A percentile compares a stretch with the other conserved stretches of the same genome.
Evolutionary conservation across 2,888 invertebrate species (phyloP).

Genomic region (Temnothorax rugatulus): DNA sequence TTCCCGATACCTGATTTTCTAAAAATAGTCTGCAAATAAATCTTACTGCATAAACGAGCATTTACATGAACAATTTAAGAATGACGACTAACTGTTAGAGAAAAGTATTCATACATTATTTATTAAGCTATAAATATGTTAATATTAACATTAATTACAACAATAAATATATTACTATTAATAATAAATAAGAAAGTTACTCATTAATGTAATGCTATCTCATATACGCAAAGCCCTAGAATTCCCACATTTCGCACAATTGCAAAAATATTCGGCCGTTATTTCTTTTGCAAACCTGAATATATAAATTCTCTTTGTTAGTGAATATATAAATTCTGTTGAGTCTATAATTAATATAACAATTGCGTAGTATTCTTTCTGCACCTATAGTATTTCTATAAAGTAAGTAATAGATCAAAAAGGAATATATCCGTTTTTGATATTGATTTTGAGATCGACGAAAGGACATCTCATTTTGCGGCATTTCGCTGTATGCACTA

Average conservation of each 20-base stretch:
- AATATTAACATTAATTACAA: not conserved
- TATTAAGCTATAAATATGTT: not conserved
- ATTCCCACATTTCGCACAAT: not conserved
- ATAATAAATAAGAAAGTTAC: not conserved
- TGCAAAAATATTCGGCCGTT: not conserved
- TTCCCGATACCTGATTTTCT: not conserved
- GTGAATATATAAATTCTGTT: not conserved
- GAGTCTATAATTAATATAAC: not conserved
- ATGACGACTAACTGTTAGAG: not conserved
- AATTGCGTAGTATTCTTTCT: not conserved
- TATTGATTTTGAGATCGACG: not conserved
- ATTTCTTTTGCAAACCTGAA: not conserved
- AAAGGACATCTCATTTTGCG: conserved; percentile 8
- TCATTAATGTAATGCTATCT: not conserved
- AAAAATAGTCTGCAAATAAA: not conserved
- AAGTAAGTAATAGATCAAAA: conserved; percentile 17
- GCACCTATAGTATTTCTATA: not conserved
- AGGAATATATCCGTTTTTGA: not conserved
- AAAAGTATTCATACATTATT: not conserved
- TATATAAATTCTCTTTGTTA: conserved; percentile 7
- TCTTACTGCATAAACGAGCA: not conserved
- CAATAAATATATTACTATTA: not conserved
- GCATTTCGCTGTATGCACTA: not conserved
- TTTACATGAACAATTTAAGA: not conserved
- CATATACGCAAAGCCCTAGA: not conserved